These are phyloP conservation scores for Rhinolophus sinicus DNA, from an alignment of 2,113 vertebrate species.

Conservation along the genomic window DNA sequence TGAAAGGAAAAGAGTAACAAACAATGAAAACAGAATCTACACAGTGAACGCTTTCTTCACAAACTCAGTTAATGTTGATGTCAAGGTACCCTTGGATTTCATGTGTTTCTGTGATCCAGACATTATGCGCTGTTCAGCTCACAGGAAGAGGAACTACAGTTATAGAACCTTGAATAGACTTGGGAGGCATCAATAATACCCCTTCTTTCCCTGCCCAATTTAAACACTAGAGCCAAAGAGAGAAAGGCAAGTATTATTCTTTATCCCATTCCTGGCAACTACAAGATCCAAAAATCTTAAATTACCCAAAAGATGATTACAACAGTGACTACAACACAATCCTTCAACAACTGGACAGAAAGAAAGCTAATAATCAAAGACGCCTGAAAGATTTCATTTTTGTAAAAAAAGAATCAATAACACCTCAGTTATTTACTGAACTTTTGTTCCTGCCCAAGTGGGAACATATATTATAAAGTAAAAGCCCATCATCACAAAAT, in stretches of 20 bases:
- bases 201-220: slow-evolving; percentile 16
- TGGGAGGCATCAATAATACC: slow-evolving; percentile 13
- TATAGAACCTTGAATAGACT: background rate
- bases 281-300: slow-evolving; percentile 57
- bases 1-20: slow-evolving; percentile 61
- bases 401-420: slow-evolving; percentile 69
- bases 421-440: slow-evolving; percentile 72
- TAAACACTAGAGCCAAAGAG: slow-evolving; percentile 55
- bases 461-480: slow-evolving; percentile 68
- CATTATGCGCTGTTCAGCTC: background rate
- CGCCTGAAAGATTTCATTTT: slow-evolving; percentile 67
- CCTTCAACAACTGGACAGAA: slow-evolving; percentile 58
- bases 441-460: slow-evolving; percentile 69
- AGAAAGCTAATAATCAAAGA: slow-evolving; percentile 63
- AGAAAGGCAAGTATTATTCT: slow-evolving; percentile 54
- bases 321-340: slow-evolving; percentile 58
- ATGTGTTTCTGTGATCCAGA: background rate
- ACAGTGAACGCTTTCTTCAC: background rate
- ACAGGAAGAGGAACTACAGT: background rate
- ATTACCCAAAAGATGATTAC: slow-evolving; percentile 44
- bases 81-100: background rate
- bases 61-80: slow-evolving; percentile 9
- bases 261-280: slow-evolving; percentile 35
- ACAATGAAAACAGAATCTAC: slow-evolving; percentile 41
- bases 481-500: slow-evolving; percentile 75